These are phyloP conservation scores for Muntiacus muntjak DNA, from an alignment of 2,113 vertebrate genomes.

Conservation along the genomic window DNA sequence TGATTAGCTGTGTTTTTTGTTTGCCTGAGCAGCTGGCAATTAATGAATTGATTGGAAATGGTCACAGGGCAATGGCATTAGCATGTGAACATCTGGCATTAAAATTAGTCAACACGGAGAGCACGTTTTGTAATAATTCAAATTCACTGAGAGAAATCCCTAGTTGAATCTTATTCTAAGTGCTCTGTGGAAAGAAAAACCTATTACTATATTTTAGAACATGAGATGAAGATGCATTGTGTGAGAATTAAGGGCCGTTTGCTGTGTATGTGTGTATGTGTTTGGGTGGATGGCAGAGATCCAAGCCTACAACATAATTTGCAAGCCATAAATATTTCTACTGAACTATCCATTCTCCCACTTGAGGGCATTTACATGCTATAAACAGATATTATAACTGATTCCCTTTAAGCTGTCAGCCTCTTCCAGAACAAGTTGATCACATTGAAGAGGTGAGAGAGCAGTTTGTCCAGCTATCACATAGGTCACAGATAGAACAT, in stretches of 20 bases:
- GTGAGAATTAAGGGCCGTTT: not conserved
- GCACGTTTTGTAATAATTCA: constrained; percentile 69
- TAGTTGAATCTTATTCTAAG: constrained; percentile 39
- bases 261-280: not conserved
- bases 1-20: constrained; percentile 72
- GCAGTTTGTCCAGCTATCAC: not conserved
- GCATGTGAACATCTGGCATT: constrained; percentile 81
- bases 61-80: constrained; percentile 78
- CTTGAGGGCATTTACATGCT: constrained; percentile 42
- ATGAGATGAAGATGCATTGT: not conserved
- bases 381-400: not conserved
- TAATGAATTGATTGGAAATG: constrained; percentile 83
- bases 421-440: not conserved
- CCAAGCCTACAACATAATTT: constrained; percentile 60
- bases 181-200: not conserved
- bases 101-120: constrained; percentile 72
- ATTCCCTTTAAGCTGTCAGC: constrained; percentile 1
- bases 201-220: not conserved
- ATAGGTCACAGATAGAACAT: not conserved
- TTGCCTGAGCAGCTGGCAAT: constrained; percentile 81
- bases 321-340: constrained; percentile 67
- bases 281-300: constrained; percentile 9
- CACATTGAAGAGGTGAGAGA: constrained; percentile 1
- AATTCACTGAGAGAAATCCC: constrained; percentile 69
- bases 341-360: constrained; percentile 48